Conservation (phyloP, 2,797 vertebrate species). For the Cyprinodon diabolis region DNA sequence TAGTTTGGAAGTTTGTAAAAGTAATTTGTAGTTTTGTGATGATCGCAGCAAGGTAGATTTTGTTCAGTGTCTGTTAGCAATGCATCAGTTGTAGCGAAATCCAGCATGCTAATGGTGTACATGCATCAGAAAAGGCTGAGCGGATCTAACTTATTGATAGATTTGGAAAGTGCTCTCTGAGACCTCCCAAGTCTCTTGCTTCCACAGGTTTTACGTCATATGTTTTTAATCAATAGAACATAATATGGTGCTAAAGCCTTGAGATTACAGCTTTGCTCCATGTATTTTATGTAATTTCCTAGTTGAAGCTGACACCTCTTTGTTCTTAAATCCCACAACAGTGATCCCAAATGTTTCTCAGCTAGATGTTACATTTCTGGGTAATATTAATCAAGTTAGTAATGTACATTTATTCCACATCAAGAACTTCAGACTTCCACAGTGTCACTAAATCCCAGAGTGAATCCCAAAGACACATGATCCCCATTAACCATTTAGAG, state of each 20-base stretch:
- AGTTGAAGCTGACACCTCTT: not conserved
- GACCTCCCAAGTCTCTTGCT: not conserved
- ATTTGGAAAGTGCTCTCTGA: slow-evolving; percentile 17
- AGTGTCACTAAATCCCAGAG: slow-evolving; percentile 18
- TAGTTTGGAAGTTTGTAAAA: slow-evolving; percentile 60
- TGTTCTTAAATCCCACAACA: slow-evolving; percentile 23
- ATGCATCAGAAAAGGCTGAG: slow-evolving; percentile 35
- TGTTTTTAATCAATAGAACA: not conserved
- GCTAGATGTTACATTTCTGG: slow-evolving; percentile 6
- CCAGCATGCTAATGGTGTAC: slow-evolving; percentile 26
- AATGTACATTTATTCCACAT: slow-evolving; percentile 4
- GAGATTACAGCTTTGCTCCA: not conserved
- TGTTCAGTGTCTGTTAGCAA: slow-evolving; percentile 50
- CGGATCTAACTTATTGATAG: slow-evolving; percentile 23
- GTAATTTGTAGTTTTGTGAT: slow-evolving; percentile 49
- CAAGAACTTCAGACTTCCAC: slow-evolving; percentile 11
- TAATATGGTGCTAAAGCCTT: not conserved
- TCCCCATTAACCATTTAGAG: slow-evolving; percentile 20
- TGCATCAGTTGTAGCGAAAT: slow-evolving; percentile 10
- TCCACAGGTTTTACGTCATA: not conserved
- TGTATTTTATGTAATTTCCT: slow-evolving; percentile 1
- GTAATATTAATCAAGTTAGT: slow-evolving; percentile 3
- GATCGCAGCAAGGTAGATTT: slow-evolving; percentile 31
- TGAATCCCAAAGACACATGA: slow-evolving; percentile 20
- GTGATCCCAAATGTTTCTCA: slow-evolving; percentile 6